A percentile compares a stretch with the other conserved stretches of the same genome.
phyloP scores from a whole-genome alignment of 2,888 invertebrate genomes.

The Drosophila paranaensis region DNA sequence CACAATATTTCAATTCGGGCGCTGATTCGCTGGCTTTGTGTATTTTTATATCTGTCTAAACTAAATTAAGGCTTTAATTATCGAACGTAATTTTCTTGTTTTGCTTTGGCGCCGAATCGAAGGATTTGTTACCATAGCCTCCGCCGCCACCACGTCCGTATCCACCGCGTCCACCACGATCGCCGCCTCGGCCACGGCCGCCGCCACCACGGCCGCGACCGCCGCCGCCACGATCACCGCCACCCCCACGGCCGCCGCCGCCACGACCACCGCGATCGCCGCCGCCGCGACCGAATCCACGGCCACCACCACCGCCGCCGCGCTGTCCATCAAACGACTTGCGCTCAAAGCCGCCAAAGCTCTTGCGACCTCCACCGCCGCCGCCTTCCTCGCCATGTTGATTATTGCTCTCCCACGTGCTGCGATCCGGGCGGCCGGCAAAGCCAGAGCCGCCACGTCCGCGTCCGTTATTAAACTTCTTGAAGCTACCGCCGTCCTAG shows the following conservation, averaged over 20 bases:
- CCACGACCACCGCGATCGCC: conserved; percentile 78
- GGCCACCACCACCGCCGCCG: conserved; percentile 53
- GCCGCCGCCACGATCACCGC: conserved; percentile 81
- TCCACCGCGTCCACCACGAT: conserved; percentile 58
- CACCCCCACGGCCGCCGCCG: conserved; percentile 36
- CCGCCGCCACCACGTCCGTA: conserved; percentile 72
- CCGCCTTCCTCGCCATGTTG: conserved; percentile 49
- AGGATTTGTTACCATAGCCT: conserved; percentile 86
- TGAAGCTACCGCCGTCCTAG: conserved; percentile 76
- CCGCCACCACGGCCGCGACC: conserved; percentile 60
- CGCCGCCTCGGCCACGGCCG: conserved; percentile 42
- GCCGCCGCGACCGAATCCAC: background rate
- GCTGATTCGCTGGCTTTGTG: background rate
- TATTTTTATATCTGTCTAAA: conserved; percentile 18
- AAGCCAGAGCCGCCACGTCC: conserved; percentile 79
- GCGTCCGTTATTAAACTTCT: conserved; percentile 68
- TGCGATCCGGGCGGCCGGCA: conserved; percentile 74
- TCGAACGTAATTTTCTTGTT: conserved; percentile 84
- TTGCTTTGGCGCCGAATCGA: conserved; percentile 84
- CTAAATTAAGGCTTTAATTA: conserved; percentile 69
- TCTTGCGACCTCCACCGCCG: conserved; percentile 82
- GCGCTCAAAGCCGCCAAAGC: conserved; percentile 57
- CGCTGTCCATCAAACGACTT: conserved; percentile 7
- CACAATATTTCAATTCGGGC: background rate
- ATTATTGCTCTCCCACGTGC: conserved; percentile 83